These are phyloP conservation scores for Chaetops frenatus DNA, from an alignment of 2,113 vertebrate genomes.

Conservation along the genomic window DNA sequence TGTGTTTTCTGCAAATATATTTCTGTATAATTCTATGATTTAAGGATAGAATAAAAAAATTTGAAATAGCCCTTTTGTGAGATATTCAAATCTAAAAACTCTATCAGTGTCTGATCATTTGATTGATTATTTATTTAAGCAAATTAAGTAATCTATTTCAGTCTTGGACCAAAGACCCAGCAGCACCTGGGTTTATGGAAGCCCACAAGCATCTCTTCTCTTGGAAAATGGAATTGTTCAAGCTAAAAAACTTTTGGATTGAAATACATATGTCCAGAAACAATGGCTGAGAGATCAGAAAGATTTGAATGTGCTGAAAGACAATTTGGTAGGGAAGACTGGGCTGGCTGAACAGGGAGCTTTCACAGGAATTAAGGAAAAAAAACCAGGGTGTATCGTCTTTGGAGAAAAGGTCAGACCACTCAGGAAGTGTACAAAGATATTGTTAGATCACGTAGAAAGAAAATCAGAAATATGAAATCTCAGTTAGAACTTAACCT, in stretches of 20 bases:
- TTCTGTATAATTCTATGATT: not conserved
- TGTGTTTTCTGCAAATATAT: not conserved
- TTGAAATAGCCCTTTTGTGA: rapidly evolving
- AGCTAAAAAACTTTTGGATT: not conserved
- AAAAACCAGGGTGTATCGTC: rapidly evolving
- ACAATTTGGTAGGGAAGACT: not conserved
- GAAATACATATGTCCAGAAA: not conserved
- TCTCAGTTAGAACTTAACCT: not conserved
- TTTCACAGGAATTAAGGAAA: not conserved
- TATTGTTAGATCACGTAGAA: not conserved
- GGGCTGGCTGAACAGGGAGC: not conserved
- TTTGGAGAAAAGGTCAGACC: not conserved
- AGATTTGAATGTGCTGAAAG: not conserved
- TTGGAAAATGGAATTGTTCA: not conserved
- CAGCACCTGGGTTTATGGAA: not conserved
- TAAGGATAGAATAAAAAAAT: not conserved
- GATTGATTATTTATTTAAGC: not conserved
- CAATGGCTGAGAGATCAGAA: not conserved
- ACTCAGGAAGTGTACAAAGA: not conserved
- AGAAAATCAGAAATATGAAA: not conserved
- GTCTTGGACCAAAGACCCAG: not conserved
- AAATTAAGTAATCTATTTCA: not conserved
- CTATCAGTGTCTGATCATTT: not conserved
- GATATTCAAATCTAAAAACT: not conserved
- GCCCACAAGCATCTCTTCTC: not conserved